phyloP scores from a whole-genome alignment of 1,140 invertebrate species.

The Drosophila sp. region DNA sequence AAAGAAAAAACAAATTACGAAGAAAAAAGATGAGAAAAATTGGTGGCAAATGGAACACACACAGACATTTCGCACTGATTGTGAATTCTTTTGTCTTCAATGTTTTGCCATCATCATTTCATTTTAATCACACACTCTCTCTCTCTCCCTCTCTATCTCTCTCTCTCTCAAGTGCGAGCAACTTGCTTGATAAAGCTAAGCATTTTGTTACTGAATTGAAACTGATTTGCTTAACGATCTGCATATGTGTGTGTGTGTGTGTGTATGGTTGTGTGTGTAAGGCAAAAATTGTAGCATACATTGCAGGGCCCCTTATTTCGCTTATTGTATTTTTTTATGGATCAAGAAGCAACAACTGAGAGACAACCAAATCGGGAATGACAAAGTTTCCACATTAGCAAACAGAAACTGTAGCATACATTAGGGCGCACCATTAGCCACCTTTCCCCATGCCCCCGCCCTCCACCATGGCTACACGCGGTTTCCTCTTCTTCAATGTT shows the following conservation, averaged over 20 bases:
- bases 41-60: too few species aligned
- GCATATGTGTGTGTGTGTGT: conserved; percentile 23
- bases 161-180: neutral
- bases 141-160: neutral
- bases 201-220: conserved; percentile 41
- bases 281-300: conserved; percentile 26
- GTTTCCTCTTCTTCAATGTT: neutral
- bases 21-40: too few species aligned
- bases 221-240: conserved; percentile 36
- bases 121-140: neutral
- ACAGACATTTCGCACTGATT: too few species aligned
- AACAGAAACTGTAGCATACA: conserved; percentile 64
- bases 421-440: conserved; percentile 55
- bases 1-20: neutral
- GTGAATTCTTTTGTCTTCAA: too few species aligned
- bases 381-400: conserved; percentile 73
- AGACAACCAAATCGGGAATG: conserved; percentile 28
- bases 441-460: conserved; percentile 1
- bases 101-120: too few species aligned
- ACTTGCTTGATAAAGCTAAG: neutral
- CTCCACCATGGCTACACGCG: neutral
- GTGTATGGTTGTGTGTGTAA: conserved; percentile 14
- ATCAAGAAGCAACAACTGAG: conserved; percentile 6
- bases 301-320: conserved; percentile 3
- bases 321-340: conserved; percentile 6